These are phyloP conservation scores for Tetragnatha versicolor DNA, from an alignment of 1,140 invertebrate genomes.

Conservation along the genomic window DNA sequence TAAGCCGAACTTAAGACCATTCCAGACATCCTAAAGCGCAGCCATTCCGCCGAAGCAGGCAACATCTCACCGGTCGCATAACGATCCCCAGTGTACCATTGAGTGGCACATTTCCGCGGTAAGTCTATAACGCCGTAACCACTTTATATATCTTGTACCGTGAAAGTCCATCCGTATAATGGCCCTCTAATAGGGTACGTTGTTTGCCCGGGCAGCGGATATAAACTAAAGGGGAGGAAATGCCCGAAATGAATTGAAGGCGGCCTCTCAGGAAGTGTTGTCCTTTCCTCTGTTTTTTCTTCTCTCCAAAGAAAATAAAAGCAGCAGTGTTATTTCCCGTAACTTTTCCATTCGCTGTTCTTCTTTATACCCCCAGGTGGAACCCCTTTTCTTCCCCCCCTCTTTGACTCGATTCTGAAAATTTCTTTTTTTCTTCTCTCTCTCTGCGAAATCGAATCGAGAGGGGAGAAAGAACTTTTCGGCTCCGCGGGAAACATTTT, in stretches of 20 bases:
- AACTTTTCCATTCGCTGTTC: not conserved
- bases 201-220: slow-evolving; percentile 1
- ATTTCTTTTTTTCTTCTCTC: too few relatives aligned
- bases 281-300: not conserved
- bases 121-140: slow-evolving; percentile 24
- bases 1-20: too few relatives aligned
- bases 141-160: not conserved
- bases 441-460: too few relatives aligned
- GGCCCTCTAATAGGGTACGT: slow-evolving; percentile 15
- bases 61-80: too few relatives aligned
- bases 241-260: slow-evolving; percentile 14
- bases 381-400: not conserved
- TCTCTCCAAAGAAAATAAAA: not conserved
- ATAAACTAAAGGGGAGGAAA: slow-evolving; percentile 7
- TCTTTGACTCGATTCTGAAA: not conserved
- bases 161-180: slow-evolving; percentile 23
- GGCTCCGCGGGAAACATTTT: too few relatives aligned
- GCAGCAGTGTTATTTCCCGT: not conserved
- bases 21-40: too few relatives aligned
- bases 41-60: too few relatives aligned
- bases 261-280: not conserved
- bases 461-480: too few relatives aligned
- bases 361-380: slow-evolving; percentile 14
- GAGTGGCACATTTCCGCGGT: not conserved
- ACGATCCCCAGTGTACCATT: not conserved